Evolutionary conservation across 2,888 invertebrate genomes (phyloP), one percentile per base, ranked within the genome.

Genomic region (Myopa testacea): DNA sequence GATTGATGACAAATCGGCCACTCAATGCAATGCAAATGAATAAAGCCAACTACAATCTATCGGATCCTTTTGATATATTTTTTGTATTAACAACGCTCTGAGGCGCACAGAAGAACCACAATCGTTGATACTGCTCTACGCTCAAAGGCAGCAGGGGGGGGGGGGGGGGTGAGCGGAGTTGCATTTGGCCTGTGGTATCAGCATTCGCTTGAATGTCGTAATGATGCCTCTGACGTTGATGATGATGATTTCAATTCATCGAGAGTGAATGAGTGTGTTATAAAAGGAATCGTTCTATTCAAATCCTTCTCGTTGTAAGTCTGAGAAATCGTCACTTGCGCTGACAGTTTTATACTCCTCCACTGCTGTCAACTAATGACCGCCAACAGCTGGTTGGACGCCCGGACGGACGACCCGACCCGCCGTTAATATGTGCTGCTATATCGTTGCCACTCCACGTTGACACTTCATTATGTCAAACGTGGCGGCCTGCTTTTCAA

Each of bases 1-100:
- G 87, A 87, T 87, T 87, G 87, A 87, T 87, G 86, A 85, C 87
- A 86, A 87, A 87, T 87, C 85, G 85, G 40, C 84, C 85, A 85
- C 86, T 86, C 86, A 87, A 86, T 86, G 86, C 86, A 87, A 86
- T 87, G 86, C 86, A 87, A 86, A 87, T 82, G 78, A 78, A 81
- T 78, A 76, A 74, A 74, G 52, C 34, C 73, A 60, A 45, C 73
- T 37, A 34, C 68, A 68, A 55, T 26, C 40, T 19, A 72, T 16
- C 38, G 40, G 60, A 45, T 40, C 19, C 60, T 55, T 60, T 62
- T 37, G 38, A 60, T 26, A 55, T 38, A 58, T 62, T 62, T 16
- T 19, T 34, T 62, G n/a, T 62, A 38, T 19, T 45, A 26, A 38
- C 14, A 62, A 73, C 45, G 34, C n/a, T 45, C 37, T 52, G 55